Percentiles rank a stretch among this genome's conserved stretches.
Evolutionary conservation across 2,113 vertebrate genomes (phyloP).

Genomic region (Mustelus asterias): DNA sequence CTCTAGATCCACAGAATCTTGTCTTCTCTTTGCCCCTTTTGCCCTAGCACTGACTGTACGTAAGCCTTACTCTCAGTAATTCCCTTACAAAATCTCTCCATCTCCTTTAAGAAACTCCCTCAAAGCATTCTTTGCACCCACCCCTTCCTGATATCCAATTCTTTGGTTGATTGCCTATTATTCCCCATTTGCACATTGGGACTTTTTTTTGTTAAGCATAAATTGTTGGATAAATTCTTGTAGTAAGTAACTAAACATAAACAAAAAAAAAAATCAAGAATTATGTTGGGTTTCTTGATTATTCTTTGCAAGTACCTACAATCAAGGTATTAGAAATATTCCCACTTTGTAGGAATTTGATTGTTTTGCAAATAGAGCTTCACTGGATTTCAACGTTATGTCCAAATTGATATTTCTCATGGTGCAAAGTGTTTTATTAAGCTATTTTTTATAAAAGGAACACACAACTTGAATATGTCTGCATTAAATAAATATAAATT

Average conservation of each 20-base stretch:
- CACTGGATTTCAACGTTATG: neutral
- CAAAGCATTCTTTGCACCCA: neutral
- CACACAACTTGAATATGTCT: slow-evolving; percentile 49
- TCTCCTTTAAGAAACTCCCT: neutral
- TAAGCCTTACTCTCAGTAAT: neutral
- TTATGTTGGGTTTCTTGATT: neutral
- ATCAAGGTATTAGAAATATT: neutral
- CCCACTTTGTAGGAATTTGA: slow-evolving; percentile 1
- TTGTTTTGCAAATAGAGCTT: neutral
- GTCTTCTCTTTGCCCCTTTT: neutral
- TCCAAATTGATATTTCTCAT: neutral
- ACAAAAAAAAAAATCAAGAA: too few relatives aligned
- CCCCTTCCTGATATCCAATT: neutral
- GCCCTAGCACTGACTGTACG: neutral
- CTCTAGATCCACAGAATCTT: neutral
- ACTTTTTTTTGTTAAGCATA: neutral
- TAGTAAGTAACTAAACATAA: too few relatives aligned
- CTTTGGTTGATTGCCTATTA: neutral
- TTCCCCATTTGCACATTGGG: neutral
- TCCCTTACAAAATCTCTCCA: neutral
- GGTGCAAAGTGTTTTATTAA: neutral
- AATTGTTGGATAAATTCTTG: neutral
- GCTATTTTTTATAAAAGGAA: neutral
- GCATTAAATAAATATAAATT: slow-evolving; percentile 99
- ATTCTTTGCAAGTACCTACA: neutral